phyloP scores from a whole-genome alignment of 2,888 invertebrate genomes.

The Copidosoma aretas region DNA sequence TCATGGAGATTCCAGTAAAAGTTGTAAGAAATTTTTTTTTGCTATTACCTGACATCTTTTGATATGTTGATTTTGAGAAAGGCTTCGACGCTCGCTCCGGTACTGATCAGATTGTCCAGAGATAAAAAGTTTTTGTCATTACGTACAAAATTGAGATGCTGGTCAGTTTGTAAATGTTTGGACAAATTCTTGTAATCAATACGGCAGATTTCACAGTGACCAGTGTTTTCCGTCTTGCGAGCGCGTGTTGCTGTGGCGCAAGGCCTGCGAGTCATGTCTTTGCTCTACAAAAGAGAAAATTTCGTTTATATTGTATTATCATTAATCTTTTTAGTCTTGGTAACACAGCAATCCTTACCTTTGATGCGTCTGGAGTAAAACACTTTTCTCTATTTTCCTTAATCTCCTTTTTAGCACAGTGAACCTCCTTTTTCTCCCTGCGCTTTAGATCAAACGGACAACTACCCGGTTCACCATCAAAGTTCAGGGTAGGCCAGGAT shows the following conservation, averaged over 20 bases:
- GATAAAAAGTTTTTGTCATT: slow-evolving; percentile 79
- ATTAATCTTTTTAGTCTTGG: neutral
- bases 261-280: slow-evolving; percentile 63
- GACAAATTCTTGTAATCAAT: slow-evolving; percentile 74
- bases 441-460: slow-evolving; percentile 59
- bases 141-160: slow-evolving; percentile 76
- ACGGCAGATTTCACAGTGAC: slow-evolving; percentile 84
- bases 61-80: slow-evolving; percentile 70
- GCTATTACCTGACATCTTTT: slow-evolving; percentile 56
- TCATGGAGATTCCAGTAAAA: too few species aligned
- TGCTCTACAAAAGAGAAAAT: slow-evolving; percentile 48
- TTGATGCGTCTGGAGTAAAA: slow-evolving; percentile 49
- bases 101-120: slow-evolving; percentile 74
- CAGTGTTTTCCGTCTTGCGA: slow-evolving; percentile 63
- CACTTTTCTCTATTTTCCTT: slow-evolving; percentile 55
- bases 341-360: slow-evolving; percentile 48
- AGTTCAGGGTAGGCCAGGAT: slow-evolving; percentile 69
- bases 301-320: neutral
- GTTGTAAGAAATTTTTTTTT: too few species aligned
- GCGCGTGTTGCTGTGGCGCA: slow-evolving; percentile 58
- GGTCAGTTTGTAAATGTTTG: slow-evolving; percentile 76
- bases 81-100: slow-evolving; percentile 72
- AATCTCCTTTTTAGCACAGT: slow-evolving; percentile 48
- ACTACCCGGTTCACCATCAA: slow-evolving; percentile 60
- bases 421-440: slow-evolving; percentile 48